These are phyloP conservation scores for Caenorhabditis brenneri DNA, from an alignment of 1,140 invertebrate species.

Conservation along the genomic window DNA sequence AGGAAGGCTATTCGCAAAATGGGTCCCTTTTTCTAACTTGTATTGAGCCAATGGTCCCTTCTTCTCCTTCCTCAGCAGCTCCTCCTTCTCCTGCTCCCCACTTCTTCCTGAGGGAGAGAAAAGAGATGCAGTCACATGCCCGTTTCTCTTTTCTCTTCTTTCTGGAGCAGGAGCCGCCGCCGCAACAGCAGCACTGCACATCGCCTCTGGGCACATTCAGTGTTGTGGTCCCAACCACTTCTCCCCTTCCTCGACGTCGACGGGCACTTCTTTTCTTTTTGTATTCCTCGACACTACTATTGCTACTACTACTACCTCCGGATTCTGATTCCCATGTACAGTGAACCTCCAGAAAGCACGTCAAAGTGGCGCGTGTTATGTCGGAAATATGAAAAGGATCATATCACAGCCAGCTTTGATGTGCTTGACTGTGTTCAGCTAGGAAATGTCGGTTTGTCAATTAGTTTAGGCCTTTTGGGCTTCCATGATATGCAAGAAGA, in stretches of 20 bases:
- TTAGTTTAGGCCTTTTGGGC: neutral
- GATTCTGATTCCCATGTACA: neutral
- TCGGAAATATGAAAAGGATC: constrained; percentile 74
- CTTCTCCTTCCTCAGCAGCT: neutral
- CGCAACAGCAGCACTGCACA: neutral
- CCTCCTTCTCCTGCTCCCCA: neutral
- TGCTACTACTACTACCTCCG: too few relatives aligned
- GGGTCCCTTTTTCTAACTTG: neutral
- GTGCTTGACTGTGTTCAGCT: constrained; percentile 75
- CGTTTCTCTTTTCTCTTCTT: neutral
- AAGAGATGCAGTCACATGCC: too few relatives aligned
- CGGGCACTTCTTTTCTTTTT: neutral
- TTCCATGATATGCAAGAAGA: too few relatives aligned
- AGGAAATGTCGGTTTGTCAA: constrained; percentile 64
- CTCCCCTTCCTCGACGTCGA: neutral
- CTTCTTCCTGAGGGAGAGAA: neutral
- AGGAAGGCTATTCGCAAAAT: too few relatives aligned
- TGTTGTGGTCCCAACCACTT: too few relatives aligned
- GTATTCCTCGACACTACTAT: neutral
- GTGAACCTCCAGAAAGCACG: constrained; percentile 73
- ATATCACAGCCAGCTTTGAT: constrained; percentile 93
- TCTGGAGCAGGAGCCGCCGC: neutral
- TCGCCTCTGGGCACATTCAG: neutral
- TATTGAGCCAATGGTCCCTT: neutral
- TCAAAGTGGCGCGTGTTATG: constrained; percentile 82